These are phyloP conservation scores for Chloroceryle aenea DNA, from an alignment of 2,113 vertebrate genomes.

Conservation along the genomic window DNA sequence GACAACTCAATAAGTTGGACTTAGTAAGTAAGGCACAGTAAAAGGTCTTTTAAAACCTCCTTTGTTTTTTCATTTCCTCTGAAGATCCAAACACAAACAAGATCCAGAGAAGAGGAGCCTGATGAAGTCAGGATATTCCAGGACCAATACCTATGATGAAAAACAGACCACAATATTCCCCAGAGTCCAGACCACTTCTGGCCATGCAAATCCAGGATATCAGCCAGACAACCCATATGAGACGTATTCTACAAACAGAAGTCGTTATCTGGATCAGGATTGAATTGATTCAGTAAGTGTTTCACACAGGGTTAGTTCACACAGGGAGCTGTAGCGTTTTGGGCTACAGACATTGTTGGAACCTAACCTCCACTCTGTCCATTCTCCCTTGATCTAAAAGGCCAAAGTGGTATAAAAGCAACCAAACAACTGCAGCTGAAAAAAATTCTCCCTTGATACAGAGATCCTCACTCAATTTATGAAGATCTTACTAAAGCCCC, in stretches of 20 bases:
- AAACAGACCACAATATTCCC: conserved; percentile 8
- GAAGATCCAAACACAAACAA: neutral
- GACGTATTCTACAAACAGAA: accelerated
- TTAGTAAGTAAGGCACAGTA: neutral
- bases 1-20: neutral
- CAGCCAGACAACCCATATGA: conserved; percentile 18
- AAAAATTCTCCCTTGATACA: neutral
- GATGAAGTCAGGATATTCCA: neutral
- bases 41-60: neutral
- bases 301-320: neutral
- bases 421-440: neutral
- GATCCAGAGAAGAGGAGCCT: conserved; percentile 11
- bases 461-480: neutral
- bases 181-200: conserved; percentile 27
- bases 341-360: neutral
- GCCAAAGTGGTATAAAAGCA: neutral
- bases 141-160: accelerated
- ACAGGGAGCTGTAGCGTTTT: accelerated
- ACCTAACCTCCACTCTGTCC: neutral
- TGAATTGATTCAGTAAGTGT: conserved; percentile 41
- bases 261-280: neutral
- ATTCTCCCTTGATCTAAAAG: neutral
- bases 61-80: neutral
- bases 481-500: neutral
- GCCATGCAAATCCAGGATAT: neutral